Evolutionary conservation across 2,113 vertebrate species (phyloP), one percentile per base, ranked within the genome.

Genomic region (Sinocyclocheilus anophthalmus): DNA sequence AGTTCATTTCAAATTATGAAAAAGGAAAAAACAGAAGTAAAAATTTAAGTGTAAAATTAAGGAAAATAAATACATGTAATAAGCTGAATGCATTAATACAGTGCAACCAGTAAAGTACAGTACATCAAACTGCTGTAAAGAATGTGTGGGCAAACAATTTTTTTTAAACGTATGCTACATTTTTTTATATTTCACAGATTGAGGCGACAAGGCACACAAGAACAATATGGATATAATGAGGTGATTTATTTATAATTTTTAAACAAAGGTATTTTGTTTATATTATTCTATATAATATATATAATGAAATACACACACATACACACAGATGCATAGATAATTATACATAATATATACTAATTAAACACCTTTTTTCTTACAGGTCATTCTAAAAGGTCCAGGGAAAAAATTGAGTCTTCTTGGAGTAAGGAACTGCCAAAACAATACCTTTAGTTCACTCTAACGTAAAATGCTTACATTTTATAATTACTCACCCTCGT

Each of bases 361-460:
- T 18, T 78, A 78, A 42, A 42, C 42, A 42, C 7, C 8, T 1
- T 72, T 90, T 69, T 42, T 10, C 87, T 86, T 48, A 70, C 89
- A 95, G 95, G 94, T 95, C 22, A 90, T 95, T 88, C 90, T 95
- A 65, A 95, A 95, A 92, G 93, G 94, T 88, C 90, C 93, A 0
- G 94, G 92, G 45, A 95, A 95, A 89, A 95, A 95, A 78, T 89
- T 94, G 59, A 94, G 94, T 81, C 94, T 95, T 45, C 92, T 95
- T 86, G 95, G 95, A 81, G 95, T 95, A 94, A 93, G 95, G 93
- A 87, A 53, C n/a, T 75, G 1, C 18, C 9, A 63, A 26, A 70
- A 6, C 10, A 12, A 76, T 26, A 48, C 12, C 67, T 70, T 70
- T 20, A 72, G 8, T 72, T 39, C 30, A 72, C 33, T 4, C 8